Evolutionary conservation across 2,797 vertebrate species (phyloP), one percentile per base, ranked within the genome.

Genomic region (Neosilurus mollespiculum): DNA sequence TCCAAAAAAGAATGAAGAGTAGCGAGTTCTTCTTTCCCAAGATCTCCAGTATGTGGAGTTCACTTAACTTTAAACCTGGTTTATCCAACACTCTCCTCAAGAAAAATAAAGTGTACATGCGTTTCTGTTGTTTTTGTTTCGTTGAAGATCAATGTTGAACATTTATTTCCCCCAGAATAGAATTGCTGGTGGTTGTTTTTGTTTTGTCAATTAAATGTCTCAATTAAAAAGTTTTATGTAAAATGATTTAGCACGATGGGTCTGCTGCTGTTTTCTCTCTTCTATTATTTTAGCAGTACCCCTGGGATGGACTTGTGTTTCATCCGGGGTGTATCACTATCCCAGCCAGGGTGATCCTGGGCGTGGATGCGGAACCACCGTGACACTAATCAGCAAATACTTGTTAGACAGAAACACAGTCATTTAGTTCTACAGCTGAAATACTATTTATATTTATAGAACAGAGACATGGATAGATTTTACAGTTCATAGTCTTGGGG

Each of bases 21-120:
- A 69, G 2, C 51, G 56, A 26, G 30, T 37, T 75, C 53, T 73
- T 62, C 72, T 66, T 85, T 49, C 53, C 16, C 69, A 82, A 81
- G 37, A 78, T 37, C 15, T 64, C 62, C 26, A 61, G 30, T 79
- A 65, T 58, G 34, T 65, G 14, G 54, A 83, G 59, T 78, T 85
- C 24, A 83, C 34, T 76, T 56, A 30, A 67, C 24, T 71, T 1
- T 78, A 75, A 79, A 70, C 65, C 58, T 72, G 81, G 71, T 61
- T 77, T 77, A 78, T 80, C 83, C 81, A 86, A 86, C 83, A 84
- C 79, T 85, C 78, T 87, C 76, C 79, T 83, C 72, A 90, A 85
- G 77, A 61, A 65, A 87, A 82, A 43, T 43, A 43, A 4, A 79
- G 80, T 86, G 76, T 85, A 37, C 34, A 82, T 83, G 72, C 71